Evolutionary conservation across 2,888 invertebrate species (phyloP).

Genomic region (Ptychoptera contaminata): DNA sequence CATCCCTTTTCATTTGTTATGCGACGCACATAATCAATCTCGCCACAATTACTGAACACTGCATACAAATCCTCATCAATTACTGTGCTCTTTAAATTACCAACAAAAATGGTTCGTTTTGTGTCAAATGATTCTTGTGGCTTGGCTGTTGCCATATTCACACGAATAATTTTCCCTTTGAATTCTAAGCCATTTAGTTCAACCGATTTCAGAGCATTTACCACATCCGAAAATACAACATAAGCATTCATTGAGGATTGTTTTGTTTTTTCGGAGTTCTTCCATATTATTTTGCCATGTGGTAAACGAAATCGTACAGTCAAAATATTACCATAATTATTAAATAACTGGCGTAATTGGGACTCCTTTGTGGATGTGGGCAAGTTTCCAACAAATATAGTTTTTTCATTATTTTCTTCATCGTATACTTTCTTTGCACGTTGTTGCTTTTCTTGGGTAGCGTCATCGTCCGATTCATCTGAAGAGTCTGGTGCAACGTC

Average conservation of each 20-base stretch:
- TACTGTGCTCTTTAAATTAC: conserved; percentile 26
- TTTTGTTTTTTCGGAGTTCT: conserved; percentile 21
- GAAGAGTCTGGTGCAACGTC: too few species aligned
- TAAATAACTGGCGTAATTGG: conserved; percentile 20
- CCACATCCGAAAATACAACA: conserved; percentile 18
- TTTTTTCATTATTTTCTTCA: conserved; percentile 15
- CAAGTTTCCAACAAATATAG: conserved; percentile 28
- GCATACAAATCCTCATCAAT: conserved; percentile 24
- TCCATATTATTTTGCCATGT: conserved; percentile 21
- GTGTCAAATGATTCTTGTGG: conserved; percentile 6
- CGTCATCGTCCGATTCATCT: too few species aligned
- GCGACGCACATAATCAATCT: conserved; percentile 27
- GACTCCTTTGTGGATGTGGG: conserved; percentile 25
- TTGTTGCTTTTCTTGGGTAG: too few species aligned
- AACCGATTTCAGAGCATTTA: conserved; percentile 19
- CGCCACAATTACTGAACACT: conserved; percentile 27
- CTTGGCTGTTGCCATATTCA: conserved; percentile 16
- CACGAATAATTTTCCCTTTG: conserved; percentile 22
- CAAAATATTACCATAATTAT: conserved; percentile 17
- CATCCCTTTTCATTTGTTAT: conserved; percentile 24
- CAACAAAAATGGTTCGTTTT: conserved; percentile 23
- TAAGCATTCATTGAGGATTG: conserved; percentile 24
- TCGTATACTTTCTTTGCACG: too few species aligned
- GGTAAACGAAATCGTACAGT: conserved; percentile 23
- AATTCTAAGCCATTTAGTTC: conserved; percentile 22